phyloP scores from a whole-genome alignment of 2,888 invertebrate genomes.

The Bhutanitis thaidina region DNA sequence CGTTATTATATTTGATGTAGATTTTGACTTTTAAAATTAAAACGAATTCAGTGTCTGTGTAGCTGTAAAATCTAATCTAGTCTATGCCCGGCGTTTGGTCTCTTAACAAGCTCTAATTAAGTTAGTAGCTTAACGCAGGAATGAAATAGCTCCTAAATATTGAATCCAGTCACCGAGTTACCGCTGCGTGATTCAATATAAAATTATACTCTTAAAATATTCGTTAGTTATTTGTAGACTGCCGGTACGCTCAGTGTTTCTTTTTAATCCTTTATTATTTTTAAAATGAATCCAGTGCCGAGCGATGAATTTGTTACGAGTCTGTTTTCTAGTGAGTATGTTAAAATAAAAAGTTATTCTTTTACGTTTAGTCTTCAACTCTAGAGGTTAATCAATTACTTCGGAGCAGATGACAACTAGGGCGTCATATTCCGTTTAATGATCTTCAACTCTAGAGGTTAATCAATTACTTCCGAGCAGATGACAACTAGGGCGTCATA shows the following conservation, averaged over 20 bases:
- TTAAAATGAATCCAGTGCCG: slow-evolving; percentile 13
- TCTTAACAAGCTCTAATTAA: slow-evolving; percentile 45
- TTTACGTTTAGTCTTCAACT: too few relatives aligned
- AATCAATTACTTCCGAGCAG: too few relatives aligned
- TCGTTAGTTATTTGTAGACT: not conserved
- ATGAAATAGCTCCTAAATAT: slow-evolving; percentile 24
- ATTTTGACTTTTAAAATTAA: not conserved
- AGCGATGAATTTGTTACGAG: slow-evolving; percentile 2
- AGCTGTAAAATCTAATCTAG: too few relatives aligned
- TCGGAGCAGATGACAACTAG: too few relatives aligned
- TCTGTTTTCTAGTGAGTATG: not conserved
- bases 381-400: too few relatives aligned
- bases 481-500: too few relatives aligned
- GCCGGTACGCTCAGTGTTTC: not conserved
- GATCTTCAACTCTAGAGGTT: too few relatives aligned
- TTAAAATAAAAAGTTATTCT: too few relatives aligned
- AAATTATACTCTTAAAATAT: not conserved
- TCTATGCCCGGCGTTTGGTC: slow-evolving; percentile 13
- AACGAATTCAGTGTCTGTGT: not conserved
- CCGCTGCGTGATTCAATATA: slow-evolving; percentile 8
- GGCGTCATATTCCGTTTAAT: too few relatives aligned
- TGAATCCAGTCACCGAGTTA: slow-evolving; percentile 5
- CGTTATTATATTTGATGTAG: too few relatives aligned
- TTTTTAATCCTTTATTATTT: not conserved
- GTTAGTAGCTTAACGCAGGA: slow-evolving; percentile 22